Conservation (phyloP, 2,888 invertebrate genomes). For the Metallyticus violacea region DNA sequence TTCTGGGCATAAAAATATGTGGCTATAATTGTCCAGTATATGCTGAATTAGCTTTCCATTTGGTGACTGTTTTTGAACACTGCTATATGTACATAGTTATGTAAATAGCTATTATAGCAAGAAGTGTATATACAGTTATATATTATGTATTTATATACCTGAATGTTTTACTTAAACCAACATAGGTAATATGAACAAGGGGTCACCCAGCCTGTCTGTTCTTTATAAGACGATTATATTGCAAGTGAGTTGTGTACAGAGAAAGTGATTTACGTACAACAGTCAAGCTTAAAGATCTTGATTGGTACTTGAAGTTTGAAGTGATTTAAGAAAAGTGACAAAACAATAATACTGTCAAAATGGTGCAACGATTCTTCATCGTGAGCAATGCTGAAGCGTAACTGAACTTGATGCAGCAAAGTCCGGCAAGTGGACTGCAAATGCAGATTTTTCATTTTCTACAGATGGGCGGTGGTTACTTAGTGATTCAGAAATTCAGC, state of each 20-base stretch:
- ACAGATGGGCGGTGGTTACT: slow-evolving; percentile 4
- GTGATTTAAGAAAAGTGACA: neutral
- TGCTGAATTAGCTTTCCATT: neutral
- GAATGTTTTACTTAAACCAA: neutral
- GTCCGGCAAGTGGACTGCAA: neutral
- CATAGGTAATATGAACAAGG: neutral
- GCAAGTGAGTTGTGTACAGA: neutral
- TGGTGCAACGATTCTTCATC: too few relatives aligned
- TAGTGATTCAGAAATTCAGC: neutral
- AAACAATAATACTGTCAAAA: too few relatives aligned
- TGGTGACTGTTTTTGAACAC: neutral
- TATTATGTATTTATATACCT: neutral
- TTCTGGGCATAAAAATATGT: neutral
- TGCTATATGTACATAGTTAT: neutral
- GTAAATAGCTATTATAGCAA: neutral
- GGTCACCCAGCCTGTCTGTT: neutral
- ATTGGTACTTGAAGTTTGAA: neutral
- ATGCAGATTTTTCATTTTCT: neutral
- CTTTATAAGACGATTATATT: neutral
- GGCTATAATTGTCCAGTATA: neutral
- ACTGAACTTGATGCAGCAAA: too few relatives aligned
- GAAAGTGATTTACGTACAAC: neutral
- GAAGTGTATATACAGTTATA: neutral
- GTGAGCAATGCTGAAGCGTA: too few relatives aligned
- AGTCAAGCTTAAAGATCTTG: neutral